Evolutionary conservation across 2,888 invertebrate species (phyloP).

Genomic region (Tineola bisselliella): DNA sequence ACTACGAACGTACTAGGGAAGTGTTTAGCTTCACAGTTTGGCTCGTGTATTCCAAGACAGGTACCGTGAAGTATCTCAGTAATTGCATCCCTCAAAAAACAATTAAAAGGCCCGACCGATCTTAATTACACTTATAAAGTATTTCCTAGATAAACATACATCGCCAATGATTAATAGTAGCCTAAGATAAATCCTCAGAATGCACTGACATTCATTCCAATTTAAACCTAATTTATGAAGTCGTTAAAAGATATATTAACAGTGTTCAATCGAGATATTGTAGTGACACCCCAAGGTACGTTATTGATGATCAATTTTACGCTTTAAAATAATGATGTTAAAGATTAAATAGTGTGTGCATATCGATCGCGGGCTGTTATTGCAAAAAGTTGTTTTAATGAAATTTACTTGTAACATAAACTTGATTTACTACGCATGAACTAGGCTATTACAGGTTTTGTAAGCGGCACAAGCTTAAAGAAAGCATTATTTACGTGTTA

Average conservation of each 20-base stretch:
- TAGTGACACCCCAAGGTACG: background rate
- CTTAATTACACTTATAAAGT: constrained; percentile 21
- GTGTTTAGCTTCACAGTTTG: background rate
- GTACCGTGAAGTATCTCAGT: constrained; percentile 22
- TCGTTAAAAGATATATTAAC: constrained; percentile 4
- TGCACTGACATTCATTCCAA: background rate
- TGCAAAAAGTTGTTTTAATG: constrained; percentile 36
- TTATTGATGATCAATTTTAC: background rate
- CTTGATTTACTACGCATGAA: background rate
- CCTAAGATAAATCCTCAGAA: background rate
- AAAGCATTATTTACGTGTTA: too few relatives aligned
- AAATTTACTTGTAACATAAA: constrained; percentile 30
- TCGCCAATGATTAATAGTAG: background rate
- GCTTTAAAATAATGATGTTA: background rate
- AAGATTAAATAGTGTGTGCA: constrained; percentile 9
- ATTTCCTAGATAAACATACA: constrained; percentile 8
- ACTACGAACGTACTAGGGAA: background rate
- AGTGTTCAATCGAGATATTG: background rate
- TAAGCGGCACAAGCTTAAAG: background rate
- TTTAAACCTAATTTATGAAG: constrained; percentile 5
- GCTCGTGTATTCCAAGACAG: background rate
- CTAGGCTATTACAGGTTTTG: background rate
- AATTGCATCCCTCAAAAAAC: constrained; percentile 25
- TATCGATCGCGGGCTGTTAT: constrained; percentile 11
- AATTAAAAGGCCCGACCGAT: constrained; percentile 23